Evolutionary conservation across 2,888 invertebrate genomes (phyloP).

Genomic region (Macrophya alboannulata): DNA sequence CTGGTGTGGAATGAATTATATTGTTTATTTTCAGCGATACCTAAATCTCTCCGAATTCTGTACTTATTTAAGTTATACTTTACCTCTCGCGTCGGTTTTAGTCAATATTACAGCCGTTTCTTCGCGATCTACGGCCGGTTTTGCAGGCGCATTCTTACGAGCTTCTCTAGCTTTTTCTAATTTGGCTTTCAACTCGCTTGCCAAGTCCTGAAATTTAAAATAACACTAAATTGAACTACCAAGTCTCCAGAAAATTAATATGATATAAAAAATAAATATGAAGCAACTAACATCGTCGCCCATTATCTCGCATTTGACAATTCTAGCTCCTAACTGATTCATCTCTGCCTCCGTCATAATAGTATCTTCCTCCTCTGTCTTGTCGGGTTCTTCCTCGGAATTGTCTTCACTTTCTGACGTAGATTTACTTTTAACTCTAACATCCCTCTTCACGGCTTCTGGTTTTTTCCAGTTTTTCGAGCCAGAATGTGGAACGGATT

Average conservation of each 20-base stretch:
- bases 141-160: constrained; percentile 67
- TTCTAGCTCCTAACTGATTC: constrained; percentile 94
- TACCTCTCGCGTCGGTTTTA: constrained; percentile 84
- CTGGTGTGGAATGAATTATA: constrained; percentile 57
- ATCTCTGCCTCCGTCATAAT: constrained; percentile 90
- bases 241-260: constrained; percentile 21
- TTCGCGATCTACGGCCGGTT: constrained; percentile 65
- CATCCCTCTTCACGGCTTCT: constrained; percentile 17
- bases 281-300: constrained; percentile 85
- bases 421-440: constrained; percentile 31
- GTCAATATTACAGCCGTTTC: constrained; percentile 86
- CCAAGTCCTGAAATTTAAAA: constrained; percentile 81
- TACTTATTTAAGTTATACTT: not conserved
- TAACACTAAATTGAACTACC: not conserved
- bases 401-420: constrained; percentile 57
- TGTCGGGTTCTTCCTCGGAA: constrained; percentile 57
- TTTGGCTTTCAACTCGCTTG: constrained; percentile 87
- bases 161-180: constrained; percentile 86
- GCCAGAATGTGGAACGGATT: constrained; percentile 56
- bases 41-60: constrained; percentile 62
- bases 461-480: constrained; percentile 67
- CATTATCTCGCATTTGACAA: constrained; percentile 96
- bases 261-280: not conserved
- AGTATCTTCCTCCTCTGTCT: constrained; percentile 51
- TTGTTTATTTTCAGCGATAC: not conserved